A percentile compares a stretch with the other conserved stretches of the same genome.
phyloP scores from a whole-genome alignment of 2,797 vertebrate genomes.

The Danionella dracula region DNA sequence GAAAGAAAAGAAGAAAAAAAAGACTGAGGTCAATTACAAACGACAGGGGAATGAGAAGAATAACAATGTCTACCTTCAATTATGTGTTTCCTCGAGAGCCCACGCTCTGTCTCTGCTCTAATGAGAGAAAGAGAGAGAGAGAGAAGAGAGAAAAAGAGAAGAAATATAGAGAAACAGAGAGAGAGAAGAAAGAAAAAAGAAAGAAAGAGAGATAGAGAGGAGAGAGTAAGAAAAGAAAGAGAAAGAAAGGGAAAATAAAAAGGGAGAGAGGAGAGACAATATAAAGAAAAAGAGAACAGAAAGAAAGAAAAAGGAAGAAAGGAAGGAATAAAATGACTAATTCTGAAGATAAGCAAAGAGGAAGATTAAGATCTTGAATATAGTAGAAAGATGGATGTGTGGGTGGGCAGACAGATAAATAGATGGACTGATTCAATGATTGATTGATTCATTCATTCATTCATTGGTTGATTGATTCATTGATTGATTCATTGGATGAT shows the following conservation, averaged over 20 bases:
- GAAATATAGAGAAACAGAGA: too few relatives aligned
- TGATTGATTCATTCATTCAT: background rate
- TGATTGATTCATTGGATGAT: background rate
- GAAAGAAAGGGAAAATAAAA: background rate
- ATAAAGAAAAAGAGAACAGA: too few relatives aligned
- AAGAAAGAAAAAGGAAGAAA: background rate
- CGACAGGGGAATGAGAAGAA: slow-evolving; percentile 17
- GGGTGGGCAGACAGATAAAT: background rate
- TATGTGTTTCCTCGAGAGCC: slow-evolving; percentile 95
- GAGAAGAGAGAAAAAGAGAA: background rate
- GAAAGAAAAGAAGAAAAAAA: background rate
- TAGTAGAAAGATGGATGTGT: background rate
- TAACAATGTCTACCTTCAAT: slow-evolving; percentile 83
- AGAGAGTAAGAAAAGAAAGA: background rate
- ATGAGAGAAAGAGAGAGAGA: slow-evolving; percentile 32
- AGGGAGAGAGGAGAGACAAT: background rate
- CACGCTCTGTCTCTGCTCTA: slow-evolving; percentile 95
- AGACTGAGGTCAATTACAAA: slow-evolving; percentile 32
- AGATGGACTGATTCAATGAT: background rate
- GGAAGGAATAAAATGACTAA: too few relatives aligned
- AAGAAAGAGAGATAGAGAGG: background rate
- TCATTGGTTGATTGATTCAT: background rate
- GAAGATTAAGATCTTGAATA: background rate
- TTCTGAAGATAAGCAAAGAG: too few relatives aligned
- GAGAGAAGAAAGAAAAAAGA: background rate